These are phyloP conservation scores for Dolomedes plantarius DNA, from an alignment of 2,888 invertebrate species.

Conservation along the genomic window DNA sequence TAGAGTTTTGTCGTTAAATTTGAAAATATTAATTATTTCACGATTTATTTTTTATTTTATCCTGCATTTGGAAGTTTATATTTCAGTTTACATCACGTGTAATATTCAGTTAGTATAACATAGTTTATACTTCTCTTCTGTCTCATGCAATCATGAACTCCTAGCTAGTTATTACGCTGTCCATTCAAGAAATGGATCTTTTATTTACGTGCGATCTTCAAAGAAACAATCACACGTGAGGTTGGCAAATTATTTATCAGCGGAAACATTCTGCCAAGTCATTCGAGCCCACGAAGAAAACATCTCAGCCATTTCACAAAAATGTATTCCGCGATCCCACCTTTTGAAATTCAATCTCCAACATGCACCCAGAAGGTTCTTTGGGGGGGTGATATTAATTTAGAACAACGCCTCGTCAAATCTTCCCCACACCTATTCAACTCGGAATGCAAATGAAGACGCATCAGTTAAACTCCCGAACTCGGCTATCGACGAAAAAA, in stretches of 20 bases:
- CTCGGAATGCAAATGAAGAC: not conserved
- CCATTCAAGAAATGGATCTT: too few relatives aligned
- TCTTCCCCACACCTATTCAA: not conserved
- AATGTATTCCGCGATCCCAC: not conserved
- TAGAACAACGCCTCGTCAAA: not conserved
- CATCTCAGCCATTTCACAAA: not conserved
- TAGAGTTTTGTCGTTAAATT: too few relatives aligned
- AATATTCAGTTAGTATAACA: too few relatives aligned
- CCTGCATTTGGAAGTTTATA: too few relatives aligned
- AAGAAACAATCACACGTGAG: not conserved
- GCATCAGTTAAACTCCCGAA: conserved; percentile 9
- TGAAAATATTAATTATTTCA: too few relatives aligned
- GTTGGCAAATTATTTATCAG: not conserved
- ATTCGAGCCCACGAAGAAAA: not conserved
- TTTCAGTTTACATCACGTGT: too few relatives aligned
- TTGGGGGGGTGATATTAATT: not conserved
- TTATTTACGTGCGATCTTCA: too few relatives aligned
- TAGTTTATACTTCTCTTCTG: too few relatives aligned
- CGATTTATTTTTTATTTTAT: too few relatives aligned
- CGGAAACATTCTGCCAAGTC: too few relatives aligned
- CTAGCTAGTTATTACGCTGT: too few relatives aligned
- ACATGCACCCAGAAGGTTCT: not conserved
- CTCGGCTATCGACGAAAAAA: not conserved
- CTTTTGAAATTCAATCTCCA: not conserved
- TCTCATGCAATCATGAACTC: too few relatives aligned